Percentiles rank a stretch among this genome's conserved stretches.
Conservation (phyloP, 2,888 invertebrate genomes). For the Trichacis sp. region DNA sequence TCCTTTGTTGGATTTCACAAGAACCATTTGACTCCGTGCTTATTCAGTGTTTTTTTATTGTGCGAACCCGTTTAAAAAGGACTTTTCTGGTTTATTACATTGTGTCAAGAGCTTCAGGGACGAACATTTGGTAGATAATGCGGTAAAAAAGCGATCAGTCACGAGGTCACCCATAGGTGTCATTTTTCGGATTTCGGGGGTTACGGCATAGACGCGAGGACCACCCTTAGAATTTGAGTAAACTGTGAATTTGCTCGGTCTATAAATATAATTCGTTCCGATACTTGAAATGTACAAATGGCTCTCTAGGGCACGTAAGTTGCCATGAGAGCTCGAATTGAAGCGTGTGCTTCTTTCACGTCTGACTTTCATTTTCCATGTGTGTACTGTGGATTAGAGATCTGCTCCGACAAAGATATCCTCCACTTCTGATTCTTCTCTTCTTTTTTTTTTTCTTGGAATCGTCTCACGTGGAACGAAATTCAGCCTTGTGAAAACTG, state of each 20-base stretch:
- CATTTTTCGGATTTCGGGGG: conserved; percentile 35
- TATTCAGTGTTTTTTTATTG: too few relatives aligned
- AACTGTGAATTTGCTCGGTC: conserved; percentile 65
- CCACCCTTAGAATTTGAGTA: conserved; percentile 66
- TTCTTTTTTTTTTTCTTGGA: too few relatives aligned
- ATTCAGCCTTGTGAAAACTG: too few relatives aligned
- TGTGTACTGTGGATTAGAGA: background rate
- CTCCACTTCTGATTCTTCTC: too few relatives aligned
- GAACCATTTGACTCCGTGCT: too few relatives aligned
- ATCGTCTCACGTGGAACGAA: too few relatives aligned
- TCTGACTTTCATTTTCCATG: background rate
- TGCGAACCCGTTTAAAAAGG: too few relatives aligned
- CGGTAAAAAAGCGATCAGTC: conserved; percentile 16
- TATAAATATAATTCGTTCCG: conserved; percentile 70
- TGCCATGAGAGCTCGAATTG: conserved; percentile 36
- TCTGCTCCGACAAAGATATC: background rate
- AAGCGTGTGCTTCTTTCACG: background rate
- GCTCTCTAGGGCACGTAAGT: conserved; percentile 43
- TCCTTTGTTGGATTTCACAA: too few relatives aligned
- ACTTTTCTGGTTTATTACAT: too few relatives aligned
- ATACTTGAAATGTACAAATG: conserved; percentile 61
- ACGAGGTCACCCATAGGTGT: conserved; percentile 31
- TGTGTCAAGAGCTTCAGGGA: too few relatives aligned
- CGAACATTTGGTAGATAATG: background rate
- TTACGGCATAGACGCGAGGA: conserved; percentile 44